phyloP scores from a whole-genome alignment of 2,113 vertebrate genomes.

The Ochotona curzoniae region DNA sequence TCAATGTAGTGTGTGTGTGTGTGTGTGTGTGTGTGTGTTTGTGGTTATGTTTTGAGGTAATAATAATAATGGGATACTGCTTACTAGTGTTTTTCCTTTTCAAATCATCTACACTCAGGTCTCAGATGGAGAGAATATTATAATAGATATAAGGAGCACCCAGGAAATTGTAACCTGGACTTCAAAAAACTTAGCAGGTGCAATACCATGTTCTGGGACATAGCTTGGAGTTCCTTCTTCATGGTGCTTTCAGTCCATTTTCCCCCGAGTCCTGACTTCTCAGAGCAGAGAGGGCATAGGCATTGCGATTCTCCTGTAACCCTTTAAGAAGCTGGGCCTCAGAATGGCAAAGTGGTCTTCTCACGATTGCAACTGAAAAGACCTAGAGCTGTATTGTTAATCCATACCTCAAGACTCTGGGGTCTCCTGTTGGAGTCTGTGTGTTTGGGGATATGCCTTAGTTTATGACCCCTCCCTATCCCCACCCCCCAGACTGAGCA shows the following conservation, averaged over 20 bases:
- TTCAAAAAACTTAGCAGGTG: not conserved
- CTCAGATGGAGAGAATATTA: constrained; percentile 3
- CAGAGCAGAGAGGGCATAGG: not conserved
- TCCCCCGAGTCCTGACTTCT: not conserved
- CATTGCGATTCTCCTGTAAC: not conserved
- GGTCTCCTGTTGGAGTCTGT: not conserved
- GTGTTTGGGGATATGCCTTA: not conserved
- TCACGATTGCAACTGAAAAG: not conserved
- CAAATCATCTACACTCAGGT: not conserved
- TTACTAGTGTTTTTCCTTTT: not conserved
- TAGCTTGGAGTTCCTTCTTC: not conserved
- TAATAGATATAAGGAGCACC: not conserved
- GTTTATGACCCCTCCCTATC: not conserved
- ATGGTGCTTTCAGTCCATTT: not conserved
- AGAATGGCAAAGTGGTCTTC: not conserved
- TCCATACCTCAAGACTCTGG: accelerated
- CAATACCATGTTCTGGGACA: not conserved
- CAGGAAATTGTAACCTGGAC: not conserved
- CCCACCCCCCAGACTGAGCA: too few species aligned
- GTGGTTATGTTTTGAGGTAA: not conserved
- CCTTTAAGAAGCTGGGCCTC: not conserved
- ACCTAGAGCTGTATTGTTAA: not conserved
- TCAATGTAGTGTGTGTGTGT: not conserved
- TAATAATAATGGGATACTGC: not conserved
- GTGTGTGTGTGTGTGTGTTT: not conserved